Conservation (phyloP, 2,888 invertebrate species). For the Ecdyonurus torrentis region DNA sequence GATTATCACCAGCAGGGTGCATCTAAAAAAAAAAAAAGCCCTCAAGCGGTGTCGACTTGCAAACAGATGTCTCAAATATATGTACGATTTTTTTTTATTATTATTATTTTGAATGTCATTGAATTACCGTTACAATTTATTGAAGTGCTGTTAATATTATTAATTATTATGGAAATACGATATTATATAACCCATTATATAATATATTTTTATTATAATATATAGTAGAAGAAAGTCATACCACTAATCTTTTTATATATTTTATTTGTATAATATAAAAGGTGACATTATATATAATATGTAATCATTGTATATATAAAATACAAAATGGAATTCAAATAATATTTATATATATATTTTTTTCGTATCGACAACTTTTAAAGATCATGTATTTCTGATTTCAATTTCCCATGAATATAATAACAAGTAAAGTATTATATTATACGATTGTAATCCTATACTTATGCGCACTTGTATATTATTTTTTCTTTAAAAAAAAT, state of each 20-base stretch:
- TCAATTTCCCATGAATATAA: no score
- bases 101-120: neutral
- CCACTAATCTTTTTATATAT: no score
- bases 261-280: no score
- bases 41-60: conserved; percentile 1
- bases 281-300: no score
- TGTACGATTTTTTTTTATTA: neutral
- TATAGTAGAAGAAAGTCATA: neutral
- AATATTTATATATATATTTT: conserved; percentile 5
- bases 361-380: no score
- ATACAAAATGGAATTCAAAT: conserved; percentile 4
- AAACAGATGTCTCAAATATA: neutral
- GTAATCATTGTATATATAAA: neutral
- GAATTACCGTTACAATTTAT: neutral
- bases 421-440: no score
- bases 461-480: no score
- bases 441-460: no score
- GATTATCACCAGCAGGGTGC: neutral
- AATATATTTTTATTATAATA: neutral
- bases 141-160: neutral
- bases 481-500: no score
- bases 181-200: neutral
- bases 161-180: neutral
- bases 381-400: no score
- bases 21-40: neutral